Conservation (phyloP, 2,888 invertebrate genomes). For the Chymomyza amoena region DNA sequence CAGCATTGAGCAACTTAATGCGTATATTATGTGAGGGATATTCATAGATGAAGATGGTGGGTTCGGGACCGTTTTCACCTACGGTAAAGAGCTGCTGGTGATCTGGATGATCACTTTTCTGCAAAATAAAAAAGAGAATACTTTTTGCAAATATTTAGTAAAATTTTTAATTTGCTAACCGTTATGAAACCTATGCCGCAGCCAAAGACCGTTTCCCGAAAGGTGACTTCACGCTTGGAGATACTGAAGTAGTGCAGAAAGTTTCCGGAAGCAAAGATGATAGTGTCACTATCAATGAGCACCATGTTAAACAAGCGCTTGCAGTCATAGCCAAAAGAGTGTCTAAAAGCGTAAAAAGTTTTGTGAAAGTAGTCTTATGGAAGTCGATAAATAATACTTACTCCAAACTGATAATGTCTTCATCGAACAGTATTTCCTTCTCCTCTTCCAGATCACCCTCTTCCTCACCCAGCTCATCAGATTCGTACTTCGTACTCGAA, state of each 20-base stretch:
- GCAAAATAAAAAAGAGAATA: conserved; percentile 37
- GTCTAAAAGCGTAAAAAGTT: conserved; percentile 79
- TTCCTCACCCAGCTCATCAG: conserved; percentile 43
- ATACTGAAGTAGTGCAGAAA: conserved; percentile 88
- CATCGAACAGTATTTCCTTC: conserved; percentile 48
- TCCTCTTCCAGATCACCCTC: conserved; percentile 33
- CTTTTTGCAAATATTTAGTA: neutral
- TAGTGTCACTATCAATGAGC: conserved; percentile 85
- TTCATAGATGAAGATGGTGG: conserved; percentile 89
- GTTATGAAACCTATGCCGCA: conserved; percentile 90
- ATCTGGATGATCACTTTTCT: conserved; percentile 83
- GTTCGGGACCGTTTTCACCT: conserved; percentile 88
- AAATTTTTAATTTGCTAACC: conserved; percentile 79
- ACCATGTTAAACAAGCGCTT: conserved; percentile 89
- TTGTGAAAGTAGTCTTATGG: neutral
- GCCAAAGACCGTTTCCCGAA: conserved; percentile 87
- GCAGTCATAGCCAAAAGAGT: conserved; percentile 93
- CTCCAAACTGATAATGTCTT: conserved; percentile 66
- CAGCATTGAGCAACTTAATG: conserved; percentile 87
- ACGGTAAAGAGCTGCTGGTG: conserved; percentile 85
- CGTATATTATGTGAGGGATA: conserved; percentile 90
- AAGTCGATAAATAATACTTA: conserved; percentile 30
- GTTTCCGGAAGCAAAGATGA: conserved; percentile 91
- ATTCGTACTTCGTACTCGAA: conserved; percentile 23
- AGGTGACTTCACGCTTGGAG: conserved; percentile 83